A percentile compares a stretch with the other conserved stretches of the same genome.
phyloP scores from a whole-genome alignment of 2,113 vertebrate species.

The Sakesphorus luctuosus region DNA sequence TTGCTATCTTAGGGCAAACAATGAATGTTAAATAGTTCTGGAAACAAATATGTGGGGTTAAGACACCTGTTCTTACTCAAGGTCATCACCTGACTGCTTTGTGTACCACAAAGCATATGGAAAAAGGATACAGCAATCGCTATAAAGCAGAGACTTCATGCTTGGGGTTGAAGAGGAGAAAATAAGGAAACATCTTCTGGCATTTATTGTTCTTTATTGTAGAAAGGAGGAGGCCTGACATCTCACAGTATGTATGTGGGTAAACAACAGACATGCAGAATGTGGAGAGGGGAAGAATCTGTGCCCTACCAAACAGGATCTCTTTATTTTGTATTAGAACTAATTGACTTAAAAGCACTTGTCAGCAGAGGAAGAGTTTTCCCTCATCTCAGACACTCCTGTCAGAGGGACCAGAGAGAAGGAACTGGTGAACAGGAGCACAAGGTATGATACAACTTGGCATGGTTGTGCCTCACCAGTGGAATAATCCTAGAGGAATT shows the following conservation, averaged over 20 bases:
- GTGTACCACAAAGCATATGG: not conserved
- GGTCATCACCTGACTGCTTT: not conserved
- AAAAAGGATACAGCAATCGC: not conserved
- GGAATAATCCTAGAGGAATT: not conserved
- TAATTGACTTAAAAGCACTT: not conserved
- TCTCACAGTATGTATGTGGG: not conserved
- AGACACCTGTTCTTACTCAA: not conserved
- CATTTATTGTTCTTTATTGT: not conserved
- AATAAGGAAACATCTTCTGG: not conserved
- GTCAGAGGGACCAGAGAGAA: not conserved
- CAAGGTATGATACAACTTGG: not conserved
- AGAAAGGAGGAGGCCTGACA: not conserved
- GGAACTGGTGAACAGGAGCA: not conserved
- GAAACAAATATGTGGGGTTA: not conserved
- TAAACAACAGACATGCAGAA: not conserved
- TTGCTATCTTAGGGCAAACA: not conserved
- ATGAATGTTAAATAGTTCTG: not conserved
- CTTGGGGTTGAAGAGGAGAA: not conserved
- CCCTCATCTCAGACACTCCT: accelerated
- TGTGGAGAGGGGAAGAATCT: not conserved
- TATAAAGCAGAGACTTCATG: not conserved
- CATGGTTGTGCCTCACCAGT: not conserved
- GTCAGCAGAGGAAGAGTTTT: not conserved
- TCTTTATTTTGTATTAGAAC: not conserved
- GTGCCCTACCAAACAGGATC: not conserved